Percentiles rank a stretch among this genome's conserved stretches.
Evolutionary conservation across 2,113 vertebrate species (phyloP).

Genomic region (Dromiciops gliroides): DNA sequence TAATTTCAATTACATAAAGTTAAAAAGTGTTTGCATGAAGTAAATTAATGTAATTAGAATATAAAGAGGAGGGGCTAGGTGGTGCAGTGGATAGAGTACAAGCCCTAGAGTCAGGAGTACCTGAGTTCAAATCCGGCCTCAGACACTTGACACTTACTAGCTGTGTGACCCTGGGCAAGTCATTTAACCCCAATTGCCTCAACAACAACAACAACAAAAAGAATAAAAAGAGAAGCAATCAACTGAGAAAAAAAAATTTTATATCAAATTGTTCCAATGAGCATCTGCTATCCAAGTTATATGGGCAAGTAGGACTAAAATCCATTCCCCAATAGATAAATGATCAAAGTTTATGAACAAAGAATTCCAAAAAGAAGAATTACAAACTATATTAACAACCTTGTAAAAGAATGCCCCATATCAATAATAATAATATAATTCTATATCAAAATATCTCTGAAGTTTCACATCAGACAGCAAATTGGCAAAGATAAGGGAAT

Average conservation of each 20-base stretch:
- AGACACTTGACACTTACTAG: too few species aligned
- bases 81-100: too few species aligned
- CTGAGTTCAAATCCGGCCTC: too few species aligned
- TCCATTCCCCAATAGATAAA: background rate
- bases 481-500: background rate
- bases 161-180: too few species aligned
- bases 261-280: background rate
- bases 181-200: too few species aligned
- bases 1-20: background rate
- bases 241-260: background rate
- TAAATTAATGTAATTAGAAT: background rate
- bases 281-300: background rate
- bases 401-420: background rate
- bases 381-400: background rate
- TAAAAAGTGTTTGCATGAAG: background rate
- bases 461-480: background rate
- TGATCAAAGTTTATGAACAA: background rate
- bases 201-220: too few species aligned
- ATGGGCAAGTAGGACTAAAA: background rate
- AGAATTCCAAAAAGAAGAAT: background rate
- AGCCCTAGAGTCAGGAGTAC: too few species aligned
- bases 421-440: background rate
- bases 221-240: background rate
- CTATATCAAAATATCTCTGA: background rate
- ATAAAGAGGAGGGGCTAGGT: background rate